Base-by-base conservation (phyloP, 2,113 vertebrate genomes). In the Sorex fumeus region DNA sequence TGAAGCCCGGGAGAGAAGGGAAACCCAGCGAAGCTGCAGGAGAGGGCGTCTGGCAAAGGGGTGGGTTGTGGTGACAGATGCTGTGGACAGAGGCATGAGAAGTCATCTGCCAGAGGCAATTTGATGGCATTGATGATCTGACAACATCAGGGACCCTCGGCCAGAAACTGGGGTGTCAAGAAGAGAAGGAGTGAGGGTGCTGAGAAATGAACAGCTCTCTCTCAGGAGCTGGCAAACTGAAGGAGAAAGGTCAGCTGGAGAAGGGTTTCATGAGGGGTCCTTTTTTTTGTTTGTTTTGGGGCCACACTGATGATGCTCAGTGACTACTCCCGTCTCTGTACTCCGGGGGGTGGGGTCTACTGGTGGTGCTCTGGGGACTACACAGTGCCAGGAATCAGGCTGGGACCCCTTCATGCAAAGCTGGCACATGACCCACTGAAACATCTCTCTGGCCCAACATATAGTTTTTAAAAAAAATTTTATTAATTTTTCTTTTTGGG, bases 161-260 rank as follows among this genome's bases (percentile, higher is more conserved):
- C 53, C 47, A 85, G 43, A 32, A 19, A 28, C 45, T 0, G 2
- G 19, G 23, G 4, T 7, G 13, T 72, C 45, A 36, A 69, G 34
- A 23, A 8, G 84, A 76, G 50, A 70, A 10, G 27, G 10, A 12
- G 53, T 36, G n/a, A 87, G 8, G 34, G 64, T 62, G 72, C 27
- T 30, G 74, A 90, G 45, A 76, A 84, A 27, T 47, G 27, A 92
- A 76, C 30, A 32, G 2, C 34, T 47, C 10, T 87, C 8, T 88
- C 6, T 47, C 71, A 57, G 28, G 79, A 78, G 57, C 43, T 88
- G 71, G 80, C 71, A 77, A 83, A 85, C 47, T 23, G 40, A 89
- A 57, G 34, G 78, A 60, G 79, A 89, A 64, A 67, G 67, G 45
- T 23, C 32, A 71, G 19, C 2, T 34, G 47, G 74, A 77, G 47